These are phyloP conservation scores for Triops cancriformis DNA, from an alignment of 1,140 invertebrate genomes.

Conservation along the genomic window DNA sequence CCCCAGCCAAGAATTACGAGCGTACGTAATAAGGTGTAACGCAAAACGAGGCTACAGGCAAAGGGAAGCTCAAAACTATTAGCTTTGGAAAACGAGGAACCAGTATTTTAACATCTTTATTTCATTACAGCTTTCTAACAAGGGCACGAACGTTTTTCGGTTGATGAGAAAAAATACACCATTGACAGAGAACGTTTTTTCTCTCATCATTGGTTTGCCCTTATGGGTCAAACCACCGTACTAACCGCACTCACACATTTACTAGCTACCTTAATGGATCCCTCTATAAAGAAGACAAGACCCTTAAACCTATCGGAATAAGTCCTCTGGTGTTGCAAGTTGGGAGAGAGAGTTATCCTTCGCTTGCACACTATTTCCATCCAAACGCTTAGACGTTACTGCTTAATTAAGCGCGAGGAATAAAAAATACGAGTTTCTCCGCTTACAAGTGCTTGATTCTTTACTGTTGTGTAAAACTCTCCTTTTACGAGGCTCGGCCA, in stretches of 20 bases:
- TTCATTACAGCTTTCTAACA: no score
- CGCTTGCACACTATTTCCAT: not conserved
- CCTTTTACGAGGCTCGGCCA: no score
- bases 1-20: not conserved
- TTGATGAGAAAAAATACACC: not conserved
- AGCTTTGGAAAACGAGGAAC: no score
- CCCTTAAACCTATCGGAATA: not conserved
- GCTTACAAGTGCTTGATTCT: slow-evolving; percentile 1
- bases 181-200: not conserved
- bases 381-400: not conserved
- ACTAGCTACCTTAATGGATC: not conserved
- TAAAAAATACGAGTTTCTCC: slow-evolving; percentile 2
- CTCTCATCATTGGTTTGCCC: not conserved
- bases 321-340: not conserved
- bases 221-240: not conserved
- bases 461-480: not conserved
- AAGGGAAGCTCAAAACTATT: not conserved
- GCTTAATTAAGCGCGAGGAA: not conserved
- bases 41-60: not conserved
- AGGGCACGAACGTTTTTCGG: no score
- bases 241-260: not conserved
- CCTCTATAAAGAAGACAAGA: not conserved
- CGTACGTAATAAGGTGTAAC: not conserved
- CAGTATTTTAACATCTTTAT: no score
- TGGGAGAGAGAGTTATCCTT: not conserved